Conservation (phyloP, 1,140 invertebrate species). For the Drosophila arawakana region DNA sequence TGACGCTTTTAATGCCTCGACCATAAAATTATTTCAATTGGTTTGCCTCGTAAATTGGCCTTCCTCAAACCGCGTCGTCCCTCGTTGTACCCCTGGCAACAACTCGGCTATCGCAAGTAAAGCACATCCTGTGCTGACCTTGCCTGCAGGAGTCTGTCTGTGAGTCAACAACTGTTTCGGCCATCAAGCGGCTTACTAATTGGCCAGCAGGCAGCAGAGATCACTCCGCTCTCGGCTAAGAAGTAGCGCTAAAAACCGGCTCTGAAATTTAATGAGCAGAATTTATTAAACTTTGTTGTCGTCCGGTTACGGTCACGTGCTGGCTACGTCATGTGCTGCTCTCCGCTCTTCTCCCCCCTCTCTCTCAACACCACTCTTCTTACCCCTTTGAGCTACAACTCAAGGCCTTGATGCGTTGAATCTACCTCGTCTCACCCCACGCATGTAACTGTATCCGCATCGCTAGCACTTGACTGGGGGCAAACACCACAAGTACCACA, state of each 20-base stretch:
- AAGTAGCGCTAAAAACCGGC: conserved; percentile 52
- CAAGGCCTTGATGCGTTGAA: conserved; percentile 33
- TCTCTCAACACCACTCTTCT: not conserved
- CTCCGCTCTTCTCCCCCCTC: not conserved
- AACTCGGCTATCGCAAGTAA: too few species aligned
- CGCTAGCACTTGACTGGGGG: conserved; percentile 13
- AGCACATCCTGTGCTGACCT: conserved; percentile 49
- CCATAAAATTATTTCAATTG: conserved; percentile 49
- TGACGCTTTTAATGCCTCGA: conserved; percentile 56
- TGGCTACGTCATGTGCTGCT: conserved; percentile 5
- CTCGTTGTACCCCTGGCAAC: not conserved
- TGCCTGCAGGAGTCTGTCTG: conserved; percentile 52
- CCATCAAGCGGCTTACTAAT: conserved; percentile 22
- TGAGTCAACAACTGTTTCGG: conserved; percentile 12
- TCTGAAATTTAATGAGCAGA: conserved; percentile 57
- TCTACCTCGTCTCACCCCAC: conserved; percentile 10
- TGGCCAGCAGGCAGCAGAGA: conserved; percentile 12
- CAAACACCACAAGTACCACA: conserved; percentile 15
- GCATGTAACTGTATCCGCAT: conserved; percentile 48
- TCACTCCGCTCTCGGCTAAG: conserved; percentile 1
- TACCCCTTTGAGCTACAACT: conserved; percentile 13
- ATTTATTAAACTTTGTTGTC: conserved; percentile 13
- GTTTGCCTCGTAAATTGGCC: conserved; percentile 10
- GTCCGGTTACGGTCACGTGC: conserved; percentile 27
- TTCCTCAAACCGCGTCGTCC: too few species aligned